Conservation (phyloP, 2,797 vertebrate genomes). For the Remorina albescens region DNA sequence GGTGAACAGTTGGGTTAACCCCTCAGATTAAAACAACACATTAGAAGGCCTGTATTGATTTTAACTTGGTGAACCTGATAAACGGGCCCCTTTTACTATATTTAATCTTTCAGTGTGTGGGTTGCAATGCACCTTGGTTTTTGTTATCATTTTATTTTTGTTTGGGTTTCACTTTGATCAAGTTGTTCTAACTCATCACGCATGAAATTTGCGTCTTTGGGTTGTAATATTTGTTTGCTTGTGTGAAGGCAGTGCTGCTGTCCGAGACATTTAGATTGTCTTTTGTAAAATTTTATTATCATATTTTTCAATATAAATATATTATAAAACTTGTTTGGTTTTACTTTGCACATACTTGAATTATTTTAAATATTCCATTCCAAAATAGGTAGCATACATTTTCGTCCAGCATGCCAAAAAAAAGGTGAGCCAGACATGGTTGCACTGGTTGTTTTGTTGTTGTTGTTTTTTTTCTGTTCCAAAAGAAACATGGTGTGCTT, state of each 20-base stretch:
- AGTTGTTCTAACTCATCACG: background rate
- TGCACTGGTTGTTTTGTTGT: constrained; percentile 14
- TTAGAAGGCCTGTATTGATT: background rate
- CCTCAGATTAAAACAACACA: too few species aligned
- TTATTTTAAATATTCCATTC: constrained; percentile 38
- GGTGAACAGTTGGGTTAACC: too few species aligned
- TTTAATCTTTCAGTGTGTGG: too few species aligned
- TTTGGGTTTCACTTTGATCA: background rate
- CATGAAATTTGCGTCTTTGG: constrained; percentile 9
- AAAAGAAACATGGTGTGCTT: constrained; percentile 3
- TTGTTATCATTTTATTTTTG: too few species aligned
- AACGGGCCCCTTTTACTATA: background rate
- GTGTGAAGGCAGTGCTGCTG: background rate
- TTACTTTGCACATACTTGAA: constrained; percentile 11
- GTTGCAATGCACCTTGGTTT: too few species aligned
- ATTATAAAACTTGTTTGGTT: constrained; percentile 9
- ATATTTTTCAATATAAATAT: background rate
- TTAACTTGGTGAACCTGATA: background rate
- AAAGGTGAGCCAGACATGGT: constrained; percentile 48
- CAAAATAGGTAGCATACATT: constrained; percentile 42
- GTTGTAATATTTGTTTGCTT: constrained; percentile 14
- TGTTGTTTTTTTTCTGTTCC: constrained; percentile 6
- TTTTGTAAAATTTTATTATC: background rate
- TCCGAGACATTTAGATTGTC: background rate
- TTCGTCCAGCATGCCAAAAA: constrained; percentile 46